Base-by-base conservation (phyloP, 37 sponge, comb jelly and placozoan genomes). In the Trichoplax adhaerens region DNA sequence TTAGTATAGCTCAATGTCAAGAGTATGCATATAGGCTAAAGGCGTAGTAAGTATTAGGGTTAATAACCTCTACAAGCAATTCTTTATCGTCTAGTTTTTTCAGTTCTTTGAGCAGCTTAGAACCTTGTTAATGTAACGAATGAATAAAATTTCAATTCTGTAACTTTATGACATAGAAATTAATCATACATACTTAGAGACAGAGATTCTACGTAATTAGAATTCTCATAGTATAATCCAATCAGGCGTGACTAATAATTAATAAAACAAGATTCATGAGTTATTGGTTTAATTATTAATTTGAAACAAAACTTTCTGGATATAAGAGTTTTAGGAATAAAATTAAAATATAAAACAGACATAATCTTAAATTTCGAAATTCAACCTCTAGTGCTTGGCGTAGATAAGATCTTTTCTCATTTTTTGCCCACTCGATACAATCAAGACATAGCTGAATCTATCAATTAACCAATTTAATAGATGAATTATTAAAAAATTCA, bases 11-110 rank as follows among this genome's bases (percentile, higher is more conserved):
- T 29, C 29, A 29, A 29, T 29, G 29, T 29, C 29, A 29, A 71
- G 6, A 6, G 6, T 29, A n/a, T 29, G 6, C 6, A 57, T 12
- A 71, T n/a, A 7, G 46, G 61, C 6, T 5, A 61, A 7, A 29
- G 64, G 5, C 72, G 62, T 5, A 61, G 29, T 5, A 5, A 5
- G 10, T 63, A 55, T 29, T n/a, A 10, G 61, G 64, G 62, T 7
- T 10, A 67, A 53, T 12, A 52, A 77, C 75, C 82, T 96, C 99
- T 49, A 96, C 87, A 52, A 96, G 76, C 5, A 96, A 72, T 55
- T 88, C 84, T 69, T 96, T 96, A 77, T 96, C 99, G 64, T 96
- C 99, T 61, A 96, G 77, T 53, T 91, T 96, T 83, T 91, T 96
- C 71, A 96, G 83, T 68, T 91, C 99, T 64, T 76, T 77, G 67